Evolutionary conservation across 2,888 invertebrate species (phyloP).

Genomic region (Agapostemon virescens): DNA sequence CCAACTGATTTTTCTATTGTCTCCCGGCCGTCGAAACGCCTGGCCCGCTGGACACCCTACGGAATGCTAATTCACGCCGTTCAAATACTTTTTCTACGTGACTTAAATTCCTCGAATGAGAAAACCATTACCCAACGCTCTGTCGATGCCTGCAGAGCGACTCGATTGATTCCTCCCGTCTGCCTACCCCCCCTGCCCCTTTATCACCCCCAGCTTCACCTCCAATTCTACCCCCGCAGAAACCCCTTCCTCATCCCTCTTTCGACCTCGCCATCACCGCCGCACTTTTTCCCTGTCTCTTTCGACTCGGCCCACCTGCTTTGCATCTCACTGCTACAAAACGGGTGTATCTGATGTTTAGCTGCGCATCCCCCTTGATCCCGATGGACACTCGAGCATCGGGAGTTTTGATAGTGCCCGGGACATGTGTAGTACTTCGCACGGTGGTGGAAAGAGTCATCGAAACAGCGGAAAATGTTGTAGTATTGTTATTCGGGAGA

Average conservation of each 20-base stretch:
- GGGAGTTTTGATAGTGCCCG: conserved; percentile 1
- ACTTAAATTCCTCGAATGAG: conserved; percentile 75
- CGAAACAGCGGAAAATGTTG: too few relatives aligned
- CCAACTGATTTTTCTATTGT: conserved; percentile 72
- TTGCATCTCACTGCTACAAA: conserved; percentile 21
- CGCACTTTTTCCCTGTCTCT: conserved; percentile 4
- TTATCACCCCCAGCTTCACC: neutral
- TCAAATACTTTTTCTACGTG: conserved; percentile 78
- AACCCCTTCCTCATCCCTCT: neutral
- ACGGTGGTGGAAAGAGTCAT: neutral
- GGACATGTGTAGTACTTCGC: neutral
- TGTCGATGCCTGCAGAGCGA: conserved; percentile 47
- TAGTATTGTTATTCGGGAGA: neutral
- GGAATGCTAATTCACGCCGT: conserved; percentile 74
- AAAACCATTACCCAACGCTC: conserved; percentile 62
- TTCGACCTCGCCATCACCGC: neutral
- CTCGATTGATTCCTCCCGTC: conserved; percentile 58
- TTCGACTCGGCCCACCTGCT: neutral
- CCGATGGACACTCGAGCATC: neutral
- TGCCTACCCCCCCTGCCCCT: neutral
- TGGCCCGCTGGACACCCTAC: conserved; percentile 63
- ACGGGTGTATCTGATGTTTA: conserved; percentile 22
- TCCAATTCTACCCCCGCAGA: neutral
- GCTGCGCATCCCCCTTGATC: neutral
- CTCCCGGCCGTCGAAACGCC: conserved; percentile 63